Conservation (phyloP, 53 echinoderm and acorn worm species). For the Echinometra lucunter region DNA sequence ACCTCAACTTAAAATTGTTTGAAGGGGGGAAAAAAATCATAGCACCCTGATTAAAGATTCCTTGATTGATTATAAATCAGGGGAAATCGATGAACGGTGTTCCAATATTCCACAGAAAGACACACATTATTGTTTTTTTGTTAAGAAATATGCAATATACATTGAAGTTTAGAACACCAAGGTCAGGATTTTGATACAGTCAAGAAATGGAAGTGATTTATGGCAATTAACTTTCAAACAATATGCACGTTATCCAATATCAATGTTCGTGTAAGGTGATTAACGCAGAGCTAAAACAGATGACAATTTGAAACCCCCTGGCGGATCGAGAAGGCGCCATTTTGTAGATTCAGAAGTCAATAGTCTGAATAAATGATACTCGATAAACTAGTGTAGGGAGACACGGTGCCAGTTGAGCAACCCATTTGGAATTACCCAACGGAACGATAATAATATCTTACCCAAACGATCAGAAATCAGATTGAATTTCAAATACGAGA, state of each 20-base stretch:
- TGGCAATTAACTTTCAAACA: not conserved
- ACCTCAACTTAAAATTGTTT: no score
- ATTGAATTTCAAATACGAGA: slow-evolving; percentile 46
- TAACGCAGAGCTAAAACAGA: slow-evolving; percentile 12
- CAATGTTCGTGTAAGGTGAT: not conserved
- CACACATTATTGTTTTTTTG: no score
- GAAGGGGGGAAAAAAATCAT: no score
- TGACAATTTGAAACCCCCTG: slow-evolving; percentile 33
- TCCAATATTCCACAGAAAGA: no score
- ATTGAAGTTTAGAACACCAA: not conserved
- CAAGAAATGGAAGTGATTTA: not conserved
- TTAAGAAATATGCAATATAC: not conserved
- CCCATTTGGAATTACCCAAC: slow-evolving; percentile 48
- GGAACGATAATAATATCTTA: slow-evolving; percentile 57
- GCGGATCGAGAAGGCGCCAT: slow-evolving; percentile 8
- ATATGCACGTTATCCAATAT: not conserved
- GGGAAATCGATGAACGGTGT: no score
- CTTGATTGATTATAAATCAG: no score
- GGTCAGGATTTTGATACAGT: not conserved
- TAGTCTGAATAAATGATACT: slow-evolving; percentile 59
- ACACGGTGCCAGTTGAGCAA: not conserved
- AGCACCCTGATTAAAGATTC: no score
- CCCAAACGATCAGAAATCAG: slow-evolving; percentile 44
- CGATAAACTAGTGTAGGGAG: slow-evolving; percentile 58
- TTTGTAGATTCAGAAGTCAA: slow-evolving; percentile 55